Evolutionary conservation across 2,797 vertebrate genomes (phyloP).

Genomic region (Chelon labrosus): DNA sequence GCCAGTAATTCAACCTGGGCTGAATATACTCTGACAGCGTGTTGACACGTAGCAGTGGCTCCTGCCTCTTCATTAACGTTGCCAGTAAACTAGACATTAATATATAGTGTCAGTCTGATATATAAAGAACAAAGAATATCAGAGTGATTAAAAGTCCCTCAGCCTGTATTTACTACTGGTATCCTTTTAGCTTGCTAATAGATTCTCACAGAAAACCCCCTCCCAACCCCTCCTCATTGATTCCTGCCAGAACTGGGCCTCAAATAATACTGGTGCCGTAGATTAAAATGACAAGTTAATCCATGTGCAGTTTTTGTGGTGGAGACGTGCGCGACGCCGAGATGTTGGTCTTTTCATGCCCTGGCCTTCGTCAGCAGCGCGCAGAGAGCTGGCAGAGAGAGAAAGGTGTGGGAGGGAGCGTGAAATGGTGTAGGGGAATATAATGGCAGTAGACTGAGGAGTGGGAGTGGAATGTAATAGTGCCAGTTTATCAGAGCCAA

Average conservation of each 20-base stretch:
- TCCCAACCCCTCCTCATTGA: conserved; percentile 43
- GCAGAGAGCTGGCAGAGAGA: conserved; percentile 49
- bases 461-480: conserved; percentile 77
- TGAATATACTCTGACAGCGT: conserved; percentile 46
- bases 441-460: conserved; percentile 73
- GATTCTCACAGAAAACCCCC: conserved; percentile 51
- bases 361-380: conserved; percentile 57
- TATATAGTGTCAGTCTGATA: conserved; percentile 55
- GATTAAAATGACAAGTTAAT: conserved; percentile 76
- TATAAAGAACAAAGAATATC: conserved; percentile 69
- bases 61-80: conserved; percentile 59
- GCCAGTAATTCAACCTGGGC: conserved; percentile 56
- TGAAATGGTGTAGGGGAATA: conserved; percentile 72
- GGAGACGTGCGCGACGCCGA: conserved; percentile 33
- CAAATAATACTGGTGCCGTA: conserved; percentile 55
- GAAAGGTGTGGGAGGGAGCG: conserved; percentile 72
- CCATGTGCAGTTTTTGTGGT: conserved; percentile 49
- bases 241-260: conserved; percentile 49
- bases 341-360: conserved; percentile 60
- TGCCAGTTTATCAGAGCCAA: conserved; percentile 75
- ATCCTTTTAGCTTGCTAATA: conserved; percentile 67
- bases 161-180: conserved; percentile 43
- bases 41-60: conserved; percentile 67
- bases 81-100: conserved; percentile 62
- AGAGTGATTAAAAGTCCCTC: conserved; percentile 63